phyloP scores from a whole-genome alignment of 1,140 invertebrate genomes.

The Cydia fagiglandana region DNA sequence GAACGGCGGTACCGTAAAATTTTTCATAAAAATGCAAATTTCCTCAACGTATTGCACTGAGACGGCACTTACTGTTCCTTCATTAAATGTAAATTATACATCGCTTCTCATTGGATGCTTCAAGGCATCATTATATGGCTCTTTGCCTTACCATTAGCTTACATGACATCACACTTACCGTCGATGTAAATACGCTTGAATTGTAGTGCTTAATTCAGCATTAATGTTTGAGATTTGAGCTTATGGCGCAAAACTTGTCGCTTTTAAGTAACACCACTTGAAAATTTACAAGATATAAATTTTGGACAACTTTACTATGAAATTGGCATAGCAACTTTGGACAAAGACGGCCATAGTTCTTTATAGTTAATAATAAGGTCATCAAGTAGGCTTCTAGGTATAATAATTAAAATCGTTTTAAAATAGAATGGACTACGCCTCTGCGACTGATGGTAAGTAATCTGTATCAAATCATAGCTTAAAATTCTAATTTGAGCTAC shows the following conservation, averaged over 20 bases:
- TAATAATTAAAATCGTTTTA: no score
- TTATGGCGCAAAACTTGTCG: neutral
- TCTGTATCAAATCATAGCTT: no score
- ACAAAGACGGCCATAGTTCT: no score
- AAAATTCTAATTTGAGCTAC: no score
- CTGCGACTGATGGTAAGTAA: no score
- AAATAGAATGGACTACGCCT: no score
- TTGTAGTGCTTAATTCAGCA: neutral
- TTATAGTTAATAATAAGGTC: no score
- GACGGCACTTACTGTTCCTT: constrained; percentile 23
- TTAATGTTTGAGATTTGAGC: neutral
- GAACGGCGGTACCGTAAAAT: constrained; percentile 25
- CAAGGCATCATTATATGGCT: constrained; percentile 1
- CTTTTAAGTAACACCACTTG: neutral
- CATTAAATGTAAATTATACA: constrained; percentile 33
- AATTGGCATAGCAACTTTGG: no score
- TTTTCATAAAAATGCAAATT: constrained; percentile 34
- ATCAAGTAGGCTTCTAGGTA: no score
- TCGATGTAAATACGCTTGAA: neutral
- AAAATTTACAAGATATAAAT: no score
- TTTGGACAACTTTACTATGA: no score
- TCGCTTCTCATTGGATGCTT: constrained; percentile 23
- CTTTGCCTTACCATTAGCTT: constrained; percentile 1
- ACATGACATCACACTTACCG: constrained; percentile 12
- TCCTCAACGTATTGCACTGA: constrained; percentile 23